Conservation (phyloP, 2,888 invertebrate genomes). For the Drosophila melanocephala region DNA sequence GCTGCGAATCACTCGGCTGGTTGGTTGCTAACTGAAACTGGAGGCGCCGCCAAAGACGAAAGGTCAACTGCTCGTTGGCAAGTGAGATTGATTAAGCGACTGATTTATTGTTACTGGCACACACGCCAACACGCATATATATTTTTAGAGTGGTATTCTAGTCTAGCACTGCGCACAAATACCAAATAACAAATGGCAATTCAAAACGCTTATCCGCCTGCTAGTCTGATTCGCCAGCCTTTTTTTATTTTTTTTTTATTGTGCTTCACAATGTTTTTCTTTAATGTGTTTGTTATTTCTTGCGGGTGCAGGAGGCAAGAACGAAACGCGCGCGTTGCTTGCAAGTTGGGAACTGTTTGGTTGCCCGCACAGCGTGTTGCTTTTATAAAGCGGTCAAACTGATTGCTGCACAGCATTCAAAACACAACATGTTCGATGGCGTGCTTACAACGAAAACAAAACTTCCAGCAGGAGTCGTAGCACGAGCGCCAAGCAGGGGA, state of each 20-base stretch:
- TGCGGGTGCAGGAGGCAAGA: background rate
- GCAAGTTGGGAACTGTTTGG: slow-evolving; percentile 56
- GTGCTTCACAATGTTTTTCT: background rate
- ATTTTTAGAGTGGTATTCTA: background rate
- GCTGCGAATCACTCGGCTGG: slow-evolving; percentile 26
- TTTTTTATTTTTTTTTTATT: background rate
- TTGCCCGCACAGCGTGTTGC: slow-evolving; percentile 21
- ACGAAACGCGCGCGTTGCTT: slow-evolving; percentile 61
- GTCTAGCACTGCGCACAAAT: slow-evolving; percentile 23
- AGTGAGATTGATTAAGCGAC: slow-evolving; percentile 73
- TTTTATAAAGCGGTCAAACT: slow-evolving; percentile 65
- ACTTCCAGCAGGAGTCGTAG: slow-evolving; percentile 20
- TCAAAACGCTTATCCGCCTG: slow-evolving; percentile 34
- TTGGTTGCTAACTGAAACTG: slow-evolving; percentile 19
- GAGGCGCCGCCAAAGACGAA: slow-evolving; percentile 30
- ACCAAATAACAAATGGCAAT: slow-evolving; percentile 22
- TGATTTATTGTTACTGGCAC: slow-evolving; percentile 60
- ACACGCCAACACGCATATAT: background rate
- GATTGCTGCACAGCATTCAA: slow-evolving; percentile 64
- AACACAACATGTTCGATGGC: slow-evolving; percentile 73
- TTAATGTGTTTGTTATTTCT: background rate
- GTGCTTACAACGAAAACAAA: slow-evolving; percentile 68
- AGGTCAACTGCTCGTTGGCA: slow-evolving; percentile 62
- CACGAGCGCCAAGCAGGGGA: slow-evolving; percentile 44
- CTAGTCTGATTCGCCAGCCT: slow-evolving; percentile 1